phyloP scores from a whole-genome alignment of 2,797 vertebrate genomes.

The Naso thynnoides region DNA sequence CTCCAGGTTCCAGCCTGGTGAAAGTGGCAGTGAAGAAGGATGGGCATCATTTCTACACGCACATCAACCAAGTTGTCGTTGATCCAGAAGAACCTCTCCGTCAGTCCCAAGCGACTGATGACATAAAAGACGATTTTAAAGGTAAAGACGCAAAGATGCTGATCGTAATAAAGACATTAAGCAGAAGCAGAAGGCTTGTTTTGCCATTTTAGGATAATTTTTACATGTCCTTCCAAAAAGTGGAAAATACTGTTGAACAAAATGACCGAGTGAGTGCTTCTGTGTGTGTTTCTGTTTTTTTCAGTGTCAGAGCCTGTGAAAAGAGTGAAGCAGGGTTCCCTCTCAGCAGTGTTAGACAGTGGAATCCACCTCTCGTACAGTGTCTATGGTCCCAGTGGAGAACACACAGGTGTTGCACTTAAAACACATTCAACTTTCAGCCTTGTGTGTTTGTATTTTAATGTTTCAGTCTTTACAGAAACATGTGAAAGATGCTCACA shows the following conservation, averaged over 20 bases:
- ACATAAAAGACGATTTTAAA: constrained; percentile 28
- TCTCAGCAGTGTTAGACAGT: constrained; percentile 89
- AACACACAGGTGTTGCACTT: constrained; percentile 57
- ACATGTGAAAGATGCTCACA: background rate
- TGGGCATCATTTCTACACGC: constrained; percentile 90
- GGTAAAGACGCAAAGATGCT: constrained; percentile 55
- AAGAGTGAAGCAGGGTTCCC: constrained; percentile 85
- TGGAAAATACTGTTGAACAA: background rate
- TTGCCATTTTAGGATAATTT: background rate
- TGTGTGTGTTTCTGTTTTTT: constrained; percentile 21
- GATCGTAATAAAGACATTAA: background rate
- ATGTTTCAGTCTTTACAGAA: background rate
- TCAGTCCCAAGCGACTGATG: background rate
- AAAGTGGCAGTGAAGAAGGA: constrained; percentile 91
- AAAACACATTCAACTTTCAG: background rate
- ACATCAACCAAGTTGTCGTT: constrained; percentile 83
- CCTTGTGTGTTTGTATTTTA: background rate
- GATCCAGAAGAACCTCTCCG: background rate
- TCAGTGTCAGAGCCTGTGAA: constrained; percentile 52
- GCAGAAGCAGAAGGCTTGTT: background rate
- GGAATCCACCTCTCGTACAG: constrained; percentile 92
- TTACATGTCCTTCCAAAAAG: background rate
- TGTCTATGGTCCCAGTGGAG: constrained; percentile 82
- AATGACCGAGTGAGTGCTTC: background rate
- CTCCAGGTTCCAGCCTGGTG: constrained; percentile 86